A percentile compares a stretch with the other conserved stretches of the same genome.
These are phyloP conservation scores for Neocrepidodera transversa DNA, from an alignment of 2,888 invertebrate species.

Conservation along the genomic window DNA sequence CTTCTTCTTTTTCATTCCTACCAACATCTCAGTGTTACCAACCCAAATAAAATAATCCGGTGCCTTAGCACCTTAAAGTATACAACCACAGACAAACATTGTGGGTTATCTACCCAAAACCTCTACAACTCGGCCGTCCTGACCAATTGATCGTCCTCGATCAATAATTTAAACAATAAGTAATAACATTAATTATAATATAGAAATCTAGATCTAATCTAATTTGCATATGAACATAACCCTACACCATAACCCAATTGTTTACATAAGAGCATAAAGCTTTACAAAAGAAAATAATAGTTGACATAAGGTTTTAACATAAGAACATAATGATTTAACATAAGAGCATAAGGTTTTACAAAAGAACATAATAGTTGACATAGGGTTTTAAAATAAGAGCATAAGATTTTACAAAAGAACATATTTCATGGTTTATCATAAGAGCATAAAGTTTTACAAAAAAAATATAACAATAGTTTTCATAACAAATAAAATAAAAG, in stretches of 20 bases:
- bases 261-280: neutral
- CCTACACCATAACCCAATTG: too few species aligned
- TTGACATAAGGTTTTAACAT: neutral
- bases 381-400: neutral
- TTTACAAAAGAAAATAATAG: neutral
- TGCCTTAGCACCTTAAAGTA: too few species aligned
- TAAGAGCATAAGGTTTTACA: neutral
- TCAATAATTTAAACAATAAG: neutral
- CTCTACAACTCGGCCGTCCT: conserved; percentile 14
- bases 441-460: neutral
- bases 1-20: too few species aligned
- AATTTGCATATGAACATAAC: neutral
- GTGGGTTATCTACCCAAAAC: too few species aligned
- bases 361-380: neutral
- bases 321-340: neutral
- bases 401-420: neutral
- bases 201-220: neutral
- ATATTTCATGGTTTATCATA: too few species aligned
- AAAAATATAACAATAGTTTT: neutral
- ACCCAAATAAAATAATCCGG: too few species aligned
- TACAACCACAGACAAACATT: too few species aligned
- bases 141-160: conserved; percentile 2
- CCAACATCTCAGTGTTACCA: too few species aligned
- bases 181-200: neutral
- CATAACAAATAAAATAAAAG: neutral